Base-by-base conservation (phyloP, 2,888 invertebrate species). In the Meteorus cinctellus region DNA sequence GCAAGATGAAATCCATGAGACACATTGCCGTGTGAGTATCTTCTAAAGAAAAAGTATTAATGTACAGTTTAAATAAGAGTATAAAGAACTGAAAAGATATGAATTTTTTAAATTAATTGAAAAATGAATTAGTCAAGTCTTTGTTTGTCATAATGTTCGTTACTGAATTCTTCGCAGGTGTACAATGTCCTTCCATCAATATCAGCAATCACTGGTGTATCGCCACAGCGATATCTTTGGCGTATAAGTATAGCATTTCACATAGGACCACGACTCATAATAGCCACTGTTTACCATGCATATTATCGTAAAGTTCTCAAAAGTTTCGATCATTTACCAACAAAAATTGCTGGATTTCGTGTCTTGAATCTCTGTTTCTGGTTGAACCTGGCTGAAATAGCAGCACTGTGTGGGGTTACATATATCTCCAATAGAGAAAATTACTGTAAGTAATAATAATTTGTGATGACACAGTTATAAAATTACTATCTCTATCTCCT, bases 371-470 rank as follows among this genome's bases (percentile, higher is more conserved):
- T 94, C 51, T 95, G 95, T 84, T 96, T 95, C 88, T 95, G 96
- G 94, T 92, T 97, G 82, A 96, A 96, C 90, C 92, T 95, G 81
- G 91, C 95, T 83, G 97, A 97, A 91, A 93, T 97, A 82, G 93
- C 94, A 78, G 94, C 96, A 72, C 91, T 97, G n/a, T 95, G 96
- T 80, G 97, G 97, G 73, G 97, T 97, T 55, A 97, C 97, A 19
- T 97, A 97, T 89, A 95, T 98, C 88, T 97, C 97, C 79, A 98
- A 98, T 91, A 93, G 95, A 88, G 97, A 98, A 91, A 97, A 98
- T 90, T 98, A 97, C 92, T 96, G 97, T 97, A 91, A 95, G 96
- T 94, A 84, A 78, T 29, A 34, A 65, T 27, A 60, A 41, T 41
- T 72, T 63, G n/a, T 72, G 8, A 34, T 62, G 62, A 48, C 24